Evolutionary conservation across 2,797 vertebrate species (phyloP).

Genomic region (Manis javanica): DNA sequence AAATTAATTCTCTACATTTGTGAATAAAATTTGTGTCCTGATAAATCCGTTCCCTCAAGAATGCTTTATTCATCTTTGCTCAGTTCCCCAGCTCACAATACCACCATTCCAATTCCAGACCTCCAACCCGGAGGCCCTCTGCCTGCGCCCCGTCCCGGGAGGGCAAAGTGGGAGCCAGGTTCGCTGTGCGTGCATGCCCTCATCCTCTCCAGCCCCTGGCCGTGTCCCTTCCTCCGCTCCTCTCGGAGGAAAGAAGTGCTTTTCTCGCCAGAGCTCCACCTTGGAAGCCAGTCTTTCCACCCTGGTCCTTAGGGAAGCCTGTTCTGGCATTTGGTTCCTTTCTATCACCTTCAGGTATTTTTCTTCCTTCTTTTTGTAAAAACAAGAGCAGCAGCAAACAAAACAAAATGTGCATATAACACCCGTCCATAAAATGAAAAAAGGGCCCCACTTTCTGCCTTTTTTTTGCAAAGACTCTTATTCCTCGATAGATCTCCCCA

Average conservation of each 20-base stretch:
- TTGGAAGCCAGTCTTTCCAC: background rate
- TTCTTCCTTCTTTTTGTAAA: background rate
- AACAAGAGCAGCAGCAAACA: background rate
- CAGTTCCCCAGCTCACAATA: background rate
- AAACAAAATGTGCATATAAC: background rate
- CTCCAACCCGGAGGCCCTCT: background rate
- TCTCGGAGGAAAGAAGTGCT: background rate
- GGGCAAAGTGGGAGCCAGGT: no score
- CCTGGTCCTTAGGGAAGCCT: background rate
- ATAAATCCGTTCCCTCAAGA: constrained; percentile 13
- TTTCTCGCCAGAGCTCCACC: background rate
- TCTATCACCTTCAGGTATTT: background rate
- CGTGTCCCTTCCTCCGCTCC: background rate
- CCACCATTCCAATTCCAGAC: background rate
- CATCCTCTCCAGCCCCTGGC: accelerated
- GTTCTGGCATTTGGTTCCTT: background rate
- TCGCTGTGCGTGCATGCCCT: accelerated
- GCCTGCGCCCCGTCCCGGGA: no score
- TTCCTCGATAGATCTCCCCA: background rate
- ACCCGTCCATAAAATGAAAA: background rate
- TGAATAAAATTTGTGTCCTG: constrained; percentile 10
- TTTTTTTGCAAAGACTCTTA: background rate
- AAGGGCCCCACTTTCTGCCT: background rate
- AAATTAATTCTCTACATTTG: constrained; percentile 47
- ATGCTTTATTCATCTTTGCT: background rate